Evolutionary conservation across 2,888 invertebrate species (phyloP), one percentile per base, ranked within the genome.

Genomic region (Plagodis dolabraria): DNA sequence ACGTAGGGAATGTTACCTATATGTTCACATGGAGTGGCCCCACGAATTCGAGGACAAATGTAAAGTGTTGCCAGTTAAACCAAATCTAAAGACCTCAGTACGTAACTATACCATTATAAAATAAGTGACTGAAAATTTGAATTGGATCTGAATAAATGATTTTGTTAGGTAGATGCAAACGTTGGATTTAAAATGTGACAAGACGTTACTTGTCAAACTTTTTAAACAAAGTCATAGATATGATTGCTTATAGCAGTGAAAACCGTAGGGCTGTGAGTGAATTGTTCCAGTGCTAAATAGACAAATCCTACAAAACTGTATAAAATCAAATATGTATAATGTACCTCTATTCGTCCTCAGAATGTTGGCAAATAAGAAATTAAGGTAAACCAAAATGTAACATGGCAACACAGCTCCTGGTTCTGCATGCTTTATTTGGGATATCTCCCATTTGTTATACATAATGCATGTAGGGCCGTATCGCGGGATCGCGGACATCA

Each of bases 361-460:
- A 22, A 4, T 22, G 22, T 22, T 2, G 22, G 22, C 22, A 22
- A 22, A 22, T 22, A 22, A 2, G 22, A 12, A 47, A 11, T 10
- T 34, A 45, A 45, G 56, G 56, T 49, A 60, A 53, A 36, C 35
- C 46, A 22, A 22, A 1, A 22, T 43, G n/a, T 6, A 53, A 35
- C 56, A 40, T 53, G 60, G 60, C 33, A 57, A 46, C 56, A 48
- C 53, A 49, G 56, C 60, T 61, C 60, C 60, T 46, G 55, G 49
- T 61, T 52, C 51, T 60, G 59, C 70, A 73, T 83, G 84, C 82
- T 90, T 91, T 91, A 91, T 92, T 92, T 90, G 86, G 87, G 85
- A 89, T 91, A 88, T 89, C 85, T 89, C 87, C 88, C 91, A 92
- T 92, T 91, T 92, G 92, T 92, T 89, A 92, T 92, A 92, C 91